Evolutionary conservation across 2,888 invertebrate species (phyloP).

Genomic region (Seira ritae): DNA sequence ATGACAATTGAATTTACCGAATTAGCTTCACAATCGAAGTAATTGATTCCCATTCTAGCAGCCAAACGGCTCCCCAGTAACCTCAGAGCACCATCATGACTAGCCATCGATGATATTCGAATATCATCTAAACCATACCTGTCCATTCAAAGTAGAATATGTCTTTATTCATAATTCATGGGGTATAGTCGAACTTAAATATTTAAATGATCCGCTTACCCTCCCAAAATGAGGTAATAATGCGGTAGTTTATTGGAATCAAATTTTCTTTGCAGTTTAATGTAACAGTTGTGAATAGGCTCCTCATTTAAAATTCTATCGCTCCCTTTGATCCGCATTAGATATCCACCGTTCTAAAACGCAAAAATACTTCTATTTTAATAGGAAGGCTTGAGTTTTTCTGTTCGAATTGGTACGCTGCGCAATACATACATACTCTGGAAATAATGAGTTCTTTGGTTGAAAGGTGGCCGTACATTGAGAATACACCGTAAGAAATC

Average conservation of each 20-base stretch:
- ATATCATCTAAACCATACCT: conserved; percentile 55
- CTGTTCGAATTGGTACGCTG: background rate
- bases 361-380: background rate
- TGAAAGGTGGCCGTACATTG: conserved; percentile 50
- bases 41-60: conserved; percentile 49
- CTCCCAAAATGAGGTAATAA: conserved; percentile 56
- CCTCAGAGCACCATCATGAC: conserved; percentile 51
- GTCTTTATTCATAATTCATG: background rate
- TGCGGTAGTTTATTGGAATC: conserved; percentile 41
- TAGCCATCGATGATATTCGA: conserved; percentile 37
- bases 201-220: conserved; percentile 27
- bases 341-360: conserved; percentile 50
- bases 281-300: conserved; percentile 55
- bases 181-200: background rate
- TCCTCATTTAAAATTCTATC: conserved; percentile 43
- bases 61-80: conserved; percentile 44
- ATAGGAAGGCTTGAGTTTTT: background rate
- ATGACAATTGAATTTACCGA: conserved; percentile 36
- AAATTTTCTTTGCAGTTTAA: conserved; percentile 51
- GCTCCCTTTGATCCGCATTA: conserved; percentile 50
- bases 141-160: background rate
- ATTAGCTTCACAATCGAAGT: conserved; percentile 53
- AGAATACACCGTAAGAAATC: conserved; percentile 29
- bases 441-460: conserved; percentile 54
- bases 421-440: no score